A percentile compares a stretch with the other conserved stretches of the same genome.
Conservation (phyloP, 2,113 vertebrate genomes). For the Dicaeum eximium region DNA sequence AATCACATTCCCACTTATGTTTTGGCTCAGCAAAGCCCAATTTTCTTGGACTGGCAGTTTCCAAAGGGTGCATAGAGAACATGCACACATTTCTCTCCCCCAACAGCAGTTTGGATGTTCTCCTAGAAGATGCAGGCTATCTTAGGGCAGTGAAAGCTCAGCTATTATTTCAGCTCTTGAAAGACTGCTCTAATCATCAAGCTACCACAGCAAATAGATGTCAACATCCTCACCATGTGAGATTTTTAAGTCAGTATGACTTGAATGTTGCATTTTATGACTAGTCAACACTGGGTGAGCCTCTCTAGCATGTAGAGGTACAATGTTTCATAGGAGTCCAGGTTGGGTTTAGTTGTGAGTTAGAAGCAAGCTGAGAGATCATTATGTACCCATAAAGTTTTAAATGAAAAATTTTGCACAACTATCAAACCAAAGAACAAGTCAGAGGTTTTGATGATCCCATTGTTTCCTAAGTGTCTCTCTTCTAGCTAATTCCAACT, state of each 20-base stretch:
- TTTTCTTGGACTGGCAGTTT: not conserved
- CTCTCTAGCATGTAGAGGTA: not conserved
- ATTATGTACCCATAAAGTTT: not conserved
- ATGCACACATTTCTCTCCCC: not conserved
- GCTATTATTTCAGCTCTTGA: not conserved
- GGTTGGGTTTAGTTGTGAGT: fast-evolving
- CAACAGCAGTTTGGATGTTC: not conserved
- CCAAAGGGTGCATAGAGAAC: not conserved
- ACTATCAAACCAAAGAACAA: not conserved
- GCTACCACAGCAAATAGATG: not conserved
- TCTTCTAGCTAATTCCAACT: not conserved
- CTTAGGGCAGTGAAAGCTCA: not conserved
- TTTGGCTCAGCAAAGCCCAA: not conserved
- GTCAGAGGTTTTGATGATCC: not conserved
- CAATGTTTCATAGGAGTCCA: not conserved
- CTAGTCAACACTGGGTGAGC: not conserved
- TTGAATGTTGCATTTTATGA: not conserved
- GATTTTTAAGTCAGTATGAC: not conserved
- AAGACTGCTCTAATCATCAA: not conserved
- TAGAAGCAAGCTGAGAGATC: not conserved
- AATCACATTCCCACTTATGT: not conserved
- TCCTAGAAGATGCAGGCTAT: not conserved
- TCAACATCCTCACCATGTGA: not conserved
- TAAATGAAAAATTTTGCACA: not conserved
- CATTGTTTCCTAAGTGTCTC: not conserved